A percentile compares a stretch with the other conserved stretches of the same genome.
Evolutionary conservation across 2,797 vertebrate genomes (phyloP).

Genomic region (Muscicapa striata): DNA sequence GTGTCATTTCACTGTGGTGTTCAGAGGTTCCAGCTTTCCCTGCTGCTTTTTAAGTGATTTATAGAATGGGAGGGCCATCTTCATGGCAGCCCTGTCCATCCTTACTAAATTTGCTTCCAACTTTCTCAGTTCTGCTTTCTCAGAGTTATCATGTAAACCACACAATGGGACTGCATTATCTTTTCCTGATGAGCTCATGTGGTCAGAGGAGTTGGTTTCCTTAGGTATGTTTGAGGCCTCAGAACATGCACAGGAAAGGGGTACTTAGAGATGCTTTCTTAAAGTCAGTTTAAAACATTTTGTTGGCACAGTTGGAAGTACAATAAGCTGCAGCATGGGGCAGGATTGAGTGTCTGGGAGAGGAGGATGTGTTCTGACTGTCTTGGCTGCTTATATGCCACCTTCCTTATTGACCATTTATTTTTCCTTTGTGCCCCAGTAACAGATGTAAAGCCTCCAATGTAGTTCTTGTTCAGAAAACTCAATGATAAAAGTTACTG

Average conservation of each 20-base stretch:
- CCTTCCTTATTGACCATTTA: not conserved
- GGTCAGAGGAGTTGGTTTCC: not conserved
- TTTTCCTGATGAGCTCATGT: not conserved
- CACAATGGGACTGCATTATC: not conserved
- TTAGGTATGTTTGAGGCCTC: not conserved
- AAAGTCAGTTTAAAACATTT: not conserved
- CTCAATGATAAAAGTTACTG: not conserved
- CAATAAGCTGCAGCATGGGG: fast-evolving
- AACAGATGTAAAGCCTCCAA: not conserved
- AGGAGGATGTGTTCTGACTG: not conserved
- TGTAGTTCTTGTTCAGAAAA: not conserved
- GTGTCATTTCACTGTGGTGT: not conserved
- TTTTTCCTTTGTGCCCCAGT: not conserved
- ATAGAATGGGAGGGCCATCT: not conserved
- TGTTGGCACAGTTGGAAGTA: not conserved
- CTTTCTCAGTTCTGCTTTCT: slow-evolving; percentile 17
- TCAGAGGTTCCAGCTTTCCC: not conserved
- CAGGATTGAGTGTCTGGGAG: not conserved
- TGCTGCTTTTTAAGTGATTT: not conserved
- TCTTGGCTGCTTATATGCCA: not conserved
- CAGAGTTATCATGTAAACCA: not conserved
- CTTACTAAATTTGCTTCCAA: not conserved
- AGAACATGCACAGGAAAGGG: not conserved
- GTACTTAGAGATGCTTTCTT: not conserved
- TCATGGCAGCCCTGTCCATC: not conserved